Conservation (phyloP, 2,797 vertebrate genomes). For the Ctenopoma multispine region DNA sequence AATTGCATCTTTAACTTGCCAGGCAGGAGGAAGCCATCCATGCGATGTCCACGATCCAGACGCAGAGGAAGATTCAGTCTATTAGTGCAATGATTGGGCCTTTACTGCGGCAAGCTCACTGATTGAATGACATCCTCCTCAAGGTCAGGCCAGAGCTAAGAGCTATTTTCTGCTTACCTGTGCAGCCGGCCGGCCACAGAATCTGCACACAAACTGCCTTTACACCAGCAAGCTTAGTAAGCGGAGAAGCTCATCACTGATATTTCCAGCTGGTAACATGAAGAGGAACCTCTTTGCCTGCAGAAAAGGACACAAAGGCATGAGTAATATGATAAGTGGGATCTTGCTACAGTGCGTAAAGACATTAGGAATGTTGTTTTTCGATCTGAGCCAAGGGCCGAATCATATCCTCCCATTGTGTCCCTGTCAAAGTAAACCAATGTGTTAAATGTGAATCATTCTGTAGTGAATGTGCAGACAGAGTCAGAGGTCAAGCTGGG, state of each 20-base stretch:
- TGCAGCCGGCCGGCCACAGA: conserved; percentile 76
- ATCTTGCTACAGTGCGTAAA: conserved; percentile 62
- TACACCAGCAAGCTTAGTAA: conserved; percentile 72
- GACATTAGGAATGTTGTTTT: conserved; percentile 73
- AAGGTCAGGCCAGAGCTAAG: conserved; percentile 80
- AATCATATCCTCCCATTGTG: conserved; percentile 71
- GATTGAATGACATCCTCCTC: conserved; percentile 81
- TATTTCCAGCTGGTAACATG: conserved; percentile 79
- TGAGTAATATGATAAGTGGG: conserved; percentile 66
- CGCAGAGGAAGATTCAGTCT: conserved; percentile 75
- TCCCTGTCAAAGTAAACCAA: conserved; percentile 60
- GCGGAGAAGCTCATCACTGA: conserved; percentile 73
- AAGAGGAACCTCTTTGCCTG: conserved; percentile 75
- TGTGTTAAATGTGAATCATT: conserved; percentile 59
- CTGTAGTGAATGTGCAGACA: conserved; percentile 32
- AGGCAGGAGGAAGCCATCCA: conserved; percentile 72
- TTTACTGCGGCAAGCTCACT: conserved; percentile 73
- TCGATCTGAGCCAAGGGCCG: conserved; percentile 45
- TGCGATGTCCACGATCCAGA: conserved; percentile 74
- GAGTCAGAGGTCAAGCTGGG: conserved; percentile 59
- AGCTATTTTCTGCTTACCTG: conserved; percentile 85
- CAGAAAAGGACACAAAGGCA: conserved; percentile 77
- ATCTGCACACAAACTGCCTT: conserved; percentile 76
- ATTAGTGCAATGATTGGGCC: conserved; percentile 80
- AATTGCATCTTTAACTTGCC: conserved; percentile 77